Percentiles rank a stretch among this genome's conserved stretches.
Evolutionary conservation across 2,113 vertebrate genomes (phyloP).

Genomic region (Oncorhynchus keta): DNA sequence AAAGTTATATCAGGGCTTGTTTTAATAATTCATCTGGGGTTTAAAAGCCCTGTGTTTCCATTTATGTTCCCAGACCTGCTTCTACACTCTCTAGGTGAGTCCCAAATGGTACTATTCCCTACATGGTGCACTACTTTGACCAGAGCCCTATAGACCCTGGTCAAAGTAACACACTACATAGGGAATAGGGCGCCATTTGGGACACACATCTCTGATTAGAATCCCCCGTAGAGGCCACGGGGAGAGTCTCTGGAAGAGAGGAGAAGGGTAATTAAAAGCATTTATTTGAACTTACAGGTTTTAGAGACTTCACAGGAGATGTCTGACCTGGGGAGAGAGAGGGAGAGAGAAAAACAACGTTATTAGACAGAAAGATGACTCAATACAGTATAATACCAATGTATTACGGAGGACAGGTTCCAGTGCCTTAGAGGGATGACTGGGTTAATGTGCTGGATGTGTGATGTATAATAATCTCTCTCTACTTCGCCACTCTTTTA

Average conservation of each 20-base stretch:
- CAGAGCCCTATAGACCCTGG: no score
- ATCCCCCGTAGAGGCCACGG: no score
- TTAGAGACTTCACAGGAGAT: slow-evolving; percentile 92
- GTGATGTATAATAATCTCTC: background rate
- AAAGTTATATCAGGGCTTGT: slow-evolving; percentile 15
- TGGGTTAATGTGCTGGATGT: background rate
- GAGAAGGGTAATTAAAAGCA: slow-evolving; percentile 24
- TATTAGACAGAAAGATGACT: background rate
- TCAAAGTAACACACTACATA: no score
- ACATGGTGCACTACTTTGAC: background rate
- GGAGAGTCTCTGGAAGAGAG: background rate
- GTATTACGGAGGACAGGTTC: slow-evolving; percentile 5
- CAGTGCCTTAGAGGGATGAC: background rate
- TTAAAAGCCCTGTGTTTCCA: background rate
- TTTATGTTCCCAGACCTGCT: background rate
- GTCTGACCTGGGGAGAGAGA: slow-evolving; percentile 82
- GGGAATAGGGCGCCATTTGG: no score
- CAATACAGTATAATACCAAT: slow-evolving; percentile 1
- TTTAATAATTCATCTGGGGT: slow-evolving; percentile 46
- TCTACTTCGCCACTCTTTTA: background rate
- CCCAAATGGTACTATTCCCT: background rate
- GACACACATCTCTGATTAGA: background rate
- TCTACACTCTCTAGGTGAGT: background rate
- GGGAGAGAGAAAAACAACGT: background rate
- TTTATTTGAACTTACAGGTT: slow-evolving; percentile 84